Evolutionary conservation across 2,888 invertebrate species (phyloP).

Genomic region (Agrotis clavis): DNA sequence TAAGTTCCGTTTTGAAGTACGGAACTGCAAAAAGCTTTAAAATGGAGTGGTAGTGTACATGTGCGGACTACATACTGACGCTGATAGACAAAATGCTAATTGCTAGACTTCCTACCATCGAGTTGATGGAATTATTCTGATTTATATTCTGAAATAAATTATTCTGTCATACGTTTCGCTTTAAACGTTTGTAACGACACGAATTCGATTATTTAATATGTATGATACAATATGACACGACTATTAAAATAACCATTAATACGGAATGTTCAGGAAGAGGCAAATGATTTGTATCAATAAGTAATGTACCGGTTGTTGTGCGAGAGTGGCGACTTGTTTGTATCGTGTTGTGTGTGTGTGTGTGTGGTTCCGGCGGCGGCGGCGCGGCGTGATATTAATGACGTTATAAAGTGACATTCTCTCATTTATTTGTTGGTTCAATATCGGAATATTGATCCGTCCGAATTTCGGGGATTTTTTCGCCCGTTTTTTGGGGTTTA

Average conservation of each 20-base stretch:
- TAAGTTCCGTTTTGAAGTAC: too few relatives aligned
- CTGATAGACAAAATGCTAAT: slow-evolving; percentile 11
- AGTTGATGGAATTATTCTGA: slow-evolving; percentile 8
- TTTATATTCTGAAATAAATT: slow-evolving; percentile 20
- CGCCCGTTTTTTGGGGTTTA: too few relatives aligned
- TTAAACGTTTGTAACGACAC: neutral
- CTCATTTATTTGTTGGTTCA: neutral
- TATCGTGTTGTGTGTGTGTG: neutral
- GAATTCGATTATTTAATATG: slow-evolving; percentile 29
- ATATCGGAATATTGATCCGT: neutral
- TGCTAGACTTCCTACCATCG: slow-evolving; percentile 5
- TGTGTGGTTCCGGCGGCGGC: neutral
- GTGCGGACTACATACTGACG: too few relatives aligned
- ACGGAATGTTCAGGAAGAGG: slow-evolving; percentile 8
- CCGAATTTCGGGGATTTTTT: too few relatives aligned
- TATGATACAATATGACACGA: slow-evolving; percentile 6
- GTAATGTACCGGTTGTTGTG: slow-evolving; percentile 16
- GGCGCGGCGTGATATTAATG: slow-evolving; percentile 8
- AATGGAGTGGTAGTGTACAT: too few relatives aligned
- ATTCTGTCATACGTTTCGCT: slow-evolving; percentile 4
- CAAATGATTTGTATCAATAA: slow-evolving; percentile 19
- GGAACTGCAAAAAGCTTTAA: neutral
- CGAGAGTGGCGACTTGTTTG: neutral
- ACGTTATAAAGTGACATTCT: slow-evolving; percentile 8
- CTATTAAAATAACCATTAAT: slow-evolving; percentile 28